Percentiles rank a stretch among this genome's conserved stretches.
These are phyloP conservation scores for Lasioglossum leucozonium DNA, from an alignment of 2,888 invertebrate species.

Conservation along the genomic window DNA sequence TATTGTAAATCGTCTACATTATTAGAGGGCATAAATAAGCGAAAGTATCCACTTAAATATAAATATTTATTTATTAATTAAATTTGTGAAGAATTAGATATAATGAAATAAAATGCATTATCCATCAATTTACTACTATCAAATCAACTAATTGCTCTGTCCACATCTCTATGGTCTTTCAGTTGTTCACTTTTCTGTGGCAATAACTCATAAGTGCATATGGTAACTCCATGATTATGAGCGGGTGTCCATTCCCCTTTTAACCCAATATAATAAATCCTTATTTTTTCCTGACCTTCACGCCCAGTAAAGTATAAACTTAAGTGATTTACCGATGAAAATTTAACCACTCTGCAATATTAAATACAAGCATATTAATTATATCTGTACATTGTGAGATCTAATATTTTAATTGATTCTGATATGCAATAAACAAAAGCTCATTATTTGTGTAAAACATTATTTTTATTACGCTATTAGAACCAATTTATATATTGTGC, in stretches of 20 bases:
- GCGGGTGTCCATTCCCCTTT: constrained; percentile 96
- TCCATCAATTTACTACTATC: background rate
- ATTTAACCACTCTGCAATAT: constrained; percentile 92
- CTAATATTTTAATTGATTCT: background rate
- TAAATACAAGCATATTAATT: too few relatives aligned
- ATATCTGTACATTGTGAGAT: background rate
- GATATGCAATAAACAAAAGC: background rate
- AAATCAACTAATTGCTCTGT: constrained; percentile 61
- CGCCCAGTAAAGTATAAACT: constrained; percentile 96
- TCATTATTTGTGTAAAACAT: background rate
- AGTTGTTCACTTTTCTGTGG: constrained; percentile 95
- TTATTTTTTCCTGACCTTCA: constrained; percentile 93
- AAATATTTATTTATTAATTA: constrained; percentile 38
- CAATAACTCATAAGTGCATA: constrained; percentile 94
- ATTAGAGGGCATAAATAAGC: background rate
- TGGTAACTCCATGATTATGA: constrained; percentile 95
- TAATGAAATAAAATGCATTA: background rate
- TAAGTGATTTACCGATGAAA: constrained; percentile 95
- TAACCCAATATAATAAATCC: constrained; percentile 97
- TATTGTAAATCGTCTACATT: background rate
- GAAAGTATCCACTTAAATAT: background rate
- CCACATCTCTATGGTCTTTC: constrained; percentile 83
- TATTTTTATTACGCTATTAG: background rate
- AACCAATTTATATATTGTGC: background rate
- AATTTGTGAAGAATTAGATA: background rate